Evolutionary conservation across 2,888 invertebrate genomes (phyloP).

Genomic region (Drosophila barbarae): DNA sequence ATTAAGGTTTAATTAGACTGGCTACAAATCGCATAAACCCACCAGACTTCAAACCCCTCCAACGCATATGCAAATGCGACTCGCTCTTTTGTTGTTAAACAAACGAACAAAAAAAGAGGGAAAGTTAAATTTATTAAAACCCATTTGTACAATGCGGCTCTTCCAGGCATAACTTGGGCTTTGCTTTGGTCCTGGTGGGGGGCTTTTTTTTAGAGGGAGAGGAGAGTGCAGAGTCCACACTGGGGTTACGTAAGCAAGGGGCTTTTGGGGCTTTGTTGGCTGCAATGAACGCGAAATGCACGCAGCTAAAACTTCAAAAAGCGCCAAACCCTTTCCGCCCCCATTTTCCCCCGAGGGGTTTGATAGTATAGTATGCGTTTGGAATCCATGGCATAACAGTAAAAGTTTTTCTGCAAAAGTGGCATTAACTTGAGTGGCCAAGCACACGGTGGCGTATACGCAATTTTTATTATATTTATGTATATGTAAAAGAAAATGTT

Average conservation of each 20-base stretch:
- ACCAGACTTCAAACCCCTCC: background rate
- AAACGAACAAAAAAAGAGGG: slow-evolving; percentile 20
- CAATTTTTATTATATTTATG: slow-evolving; percentile 41
- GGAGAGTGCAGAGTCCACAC: background rate
- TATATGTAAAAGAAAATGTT: slow-evolving; percentile 17
- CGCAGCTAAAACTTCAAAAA: slow-evolving; percentile 68
- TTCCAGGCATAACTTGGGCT: slow-evolving; percentile 52
- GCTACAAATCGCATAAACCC: slow-evolving; percentile 21
- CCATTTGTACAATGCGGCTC: slow-evolving; percentile 64
- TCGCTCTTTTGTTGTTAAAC: slow-evolving; percentile 29
- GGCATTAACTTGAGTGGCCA: slow-evolving; percentile 60
- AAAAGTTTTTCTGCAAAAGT: slow-evolving; percentile 53
- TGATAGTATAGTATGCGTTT: slow-evolving; percentile 18
- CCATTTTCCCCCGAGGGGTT: background rate
- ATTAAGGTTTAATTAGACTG: slow-evolving; percentile 65
- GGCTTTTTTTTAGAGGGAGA: background rate
- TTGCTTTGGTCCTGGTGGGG: slow-evolving; percentile 7
- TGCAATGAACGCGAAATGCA: slow-evolving; percentile 64
- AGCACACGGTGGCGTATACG: slow-evolving; percentile 54
- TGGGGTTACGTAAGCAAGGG: slow-evolving; percentile 16
- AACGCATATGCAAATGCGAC: slow-evolving; percentile 27
- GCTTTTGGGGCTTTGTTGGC: slow-evolving; percentile 34
- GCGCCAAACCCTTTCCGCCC: slow-evolving; percentile 41
- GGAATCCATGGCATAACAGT: slow-evolving; percentile 42
- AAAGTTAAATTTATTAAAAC: slow-evolving; percentile 62